phyloP scores from a whole-genome alignment of 2,888 invertebrate genomes.

The Hyposoter didymator region DNA sequence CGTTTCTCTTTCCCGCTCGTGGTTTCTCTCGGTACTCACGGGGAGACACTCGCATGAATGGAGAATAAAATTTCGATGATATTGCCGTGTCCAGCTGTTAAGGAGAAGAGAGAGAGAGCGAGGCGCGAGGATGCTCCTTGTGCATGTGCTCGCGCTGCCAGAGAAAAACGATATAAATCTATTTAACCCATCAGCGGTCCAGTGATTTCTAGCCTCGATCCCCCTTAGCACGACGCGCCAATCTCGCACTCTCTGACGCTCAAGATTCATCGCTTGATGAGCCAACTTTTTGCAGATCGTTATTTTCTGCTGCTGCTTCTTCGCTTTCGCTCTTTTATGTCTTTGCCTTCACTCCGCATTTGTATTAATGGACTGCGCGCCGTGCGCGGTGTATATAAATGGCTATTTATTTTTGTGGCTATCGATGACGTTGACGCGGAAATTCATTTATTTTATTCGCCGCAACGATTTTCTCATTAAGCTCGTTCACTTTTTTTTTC shows the following conservation, averaged over 20 bases:
- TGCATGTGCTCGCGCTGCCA: constrained; percentile 7
- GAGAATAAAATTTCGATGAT: constrained; percentile 52
- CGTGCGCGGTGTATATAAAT: not conserved
- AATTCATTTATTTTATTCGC: constrained; percentile 13
- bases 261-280: constrained; percentile 1
- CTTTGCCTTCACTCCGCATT: constrained; percentile 3
- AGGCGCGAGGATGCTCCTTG: not conserved
- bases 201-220: constrained; percentile 29
- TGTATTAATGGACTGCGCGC: not conserved
- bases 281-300: constrained; percentile 12
- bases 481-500: not conserved
- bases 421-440: constrained; percentile 3
- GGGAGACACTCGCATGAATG: constrained; percentile 20
- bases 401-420: constrained; percentile 5
- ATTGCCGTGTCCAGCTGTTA: constrained; percentile 48
- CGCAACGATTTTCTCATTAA: not conserved
- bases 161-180: constrained; percentile 36
- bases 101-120: not conserved
- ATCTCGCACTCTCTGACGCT: not conserved
- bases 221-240: constrained; percentile 3
- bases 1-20: constrained; percentile 4
- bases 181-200: constrained; percentile 35
- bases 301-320: not conserved
- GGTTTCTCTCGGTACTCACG: not conserved
- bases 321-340: constrained; percentile 3